A percentile compares a stretch with the other conserved stretches of the same genome.
phyloP scores from a whole-genome alignment of 2,797 vertebrate genomes.

The Myotis daubentonii region DNA sequence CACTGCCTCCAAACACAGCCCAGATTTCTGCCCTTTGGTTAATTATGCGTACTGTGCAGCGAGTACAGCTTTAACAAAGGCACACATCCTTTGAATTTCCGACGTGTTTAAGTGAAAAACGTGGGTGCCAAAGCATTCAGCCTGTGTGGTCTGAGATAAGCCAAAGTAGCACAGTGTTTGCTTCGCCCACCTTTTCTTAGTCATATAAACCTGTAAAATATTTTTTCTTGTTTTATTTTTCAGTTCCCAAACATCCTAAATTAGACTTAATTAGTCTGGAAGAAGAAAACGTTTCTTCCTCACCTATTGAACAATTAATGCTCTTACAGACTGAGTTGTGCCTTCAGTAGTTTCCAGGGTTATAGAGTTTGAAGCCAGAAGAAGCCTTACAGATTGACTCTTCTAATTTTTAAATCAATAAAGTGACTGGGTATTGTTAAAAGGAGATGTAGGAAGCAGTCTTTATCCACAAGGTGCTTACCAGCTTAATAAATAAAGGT shows the following conservation, averaged over 20 bases:
- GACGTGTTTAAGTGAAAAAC: not conserved
- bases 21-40: not conserved
- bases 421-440: not conserved
- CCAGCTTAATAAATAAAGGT: not conserved
- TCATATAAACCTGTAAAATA: constrained; percentile 13
- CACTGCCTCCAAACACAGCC: not conserved
- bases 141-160: not conserved
- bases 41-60: not conserved
- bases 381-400: not conserved
- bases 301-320: not conserved
- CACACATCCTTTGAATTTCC: not conserved
- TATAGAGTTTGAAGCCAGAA: not conserved
- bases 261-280: not conserved
- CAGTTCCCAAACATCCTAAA: constrained; percentile 1
- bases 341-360: not conserved
- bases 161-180: not conserved
- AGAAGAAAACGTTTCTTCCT: not conserved
- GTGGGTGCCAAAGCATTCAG: not conserved
- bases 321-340: not conserved
- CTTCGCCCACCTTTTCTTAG: constrained; percentile 18
- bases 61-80: not conserved
- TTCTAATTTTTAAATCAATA: not conserved
- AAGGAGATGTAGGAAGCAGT: not conserved
- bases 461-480: not conserved
- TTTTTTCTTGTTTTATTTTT: constrained; percentile 26